Base-by-base conservation (phyloP, 2,113 vertebrate genomes). In the Gobiocypris rarus region DNA sequence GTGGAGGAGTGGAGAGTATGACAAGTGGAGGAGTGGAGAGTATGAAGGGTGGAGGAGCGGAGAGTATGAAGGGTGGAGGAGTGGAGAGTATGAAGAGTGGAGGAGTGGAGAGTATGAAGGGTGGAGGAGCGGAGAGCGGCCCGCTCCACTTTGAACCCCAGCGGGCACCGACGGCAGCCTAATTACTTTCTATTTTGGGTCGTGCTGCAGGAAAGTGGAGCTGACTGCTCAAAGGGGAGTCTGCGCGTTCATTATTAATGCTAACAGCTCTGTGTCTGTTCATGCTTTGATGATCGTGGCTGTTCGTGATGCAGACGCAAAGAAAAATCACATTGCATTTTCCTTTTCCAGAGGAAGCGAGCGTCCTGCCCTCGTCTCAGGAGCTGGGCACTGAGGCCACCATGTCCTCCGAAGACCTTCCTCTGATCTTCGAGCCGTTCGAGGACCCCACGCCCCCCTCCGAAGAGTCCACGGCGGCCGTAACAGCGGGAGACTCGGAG, bases 161-260 rank as follows among this genome's bases (percentile, higher is more conserved):
- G 89, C 89, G 88, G 92, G 90, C 88, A 86, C 84, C 82, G 59
- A 24, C 84, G 87, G 85, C 83, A 88, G 88, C 87, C 93, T 93
- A 94, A 94, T 94, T 92, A 93, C 89, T 90, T 94, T 93, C 93
- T 94, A 93, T 94, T 93, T 89, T 90, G 90, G 90, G 87, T 87
- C 13, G 0, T 74, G 56, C 82, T 86, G 70, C 90, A 92, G 86
- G 85, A 71, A 81, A 80, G 78, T 82, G 58, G 75, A 54, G 63
- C 83, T 84, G 86, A 87, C 75, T 81, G 78, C 81, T 84, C 75
- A 83, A 85, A 83, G 75, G 15, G 59, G 31, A 3, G 56, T 24
- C 56, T 58, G 22, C 56, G 24, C 9, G 56, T 24, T 54, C 52
- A 54, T 54, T 5, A 59, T 59, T 24, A 10, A 24, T 24, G 56